Evolutionary conservation across 37 sponge, comb jelly and placozoan species (phyloP).

Genomic region (Chondrilla cf. caribensis): DNA sequence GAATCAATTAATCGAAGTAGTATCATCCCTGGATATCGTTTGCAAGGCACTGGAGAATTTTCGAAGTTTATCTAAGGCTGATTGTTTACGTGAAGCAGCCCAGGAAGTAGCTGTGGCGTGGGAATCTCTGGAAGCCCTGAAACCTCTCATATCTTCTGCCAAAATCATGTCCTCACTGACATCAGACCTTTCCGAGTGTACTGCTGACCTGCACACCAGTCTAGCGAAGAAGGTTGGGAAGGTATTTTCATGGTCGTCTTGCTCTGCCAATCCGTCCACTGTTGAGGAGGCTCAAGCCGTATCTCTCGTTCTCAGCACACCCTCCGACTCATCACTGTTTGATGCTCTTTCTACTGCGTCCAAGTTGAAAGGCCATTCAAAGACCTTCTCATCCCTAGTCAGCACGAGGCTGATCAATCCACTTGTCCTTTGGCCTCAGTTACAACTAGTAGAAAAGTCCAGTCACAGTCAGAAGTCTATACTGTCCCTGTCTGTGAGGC

Average conservation of each 20-base stretch:
- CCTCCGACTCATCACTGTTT: background rate
- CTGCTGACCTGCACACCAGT: background rate
- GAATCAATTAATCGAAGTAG: background rate
- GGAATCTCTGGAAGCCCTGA: background rate
- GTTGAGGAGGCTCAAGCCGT: background rate
- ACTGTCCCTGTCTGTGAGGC: background rate
- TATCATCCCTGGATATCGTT: background rate
- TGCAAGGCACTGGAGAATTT: background rate
- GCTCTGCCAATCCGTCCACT: background rate
- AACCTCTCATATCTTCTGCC: background rate
- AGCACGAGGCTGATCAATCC: background rate
- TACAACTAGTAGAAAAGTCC: background rate
- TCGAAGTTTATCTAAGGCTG: background rate
- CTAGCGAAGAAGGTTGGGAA: background rate
- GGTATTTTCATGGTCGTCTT: background rate
- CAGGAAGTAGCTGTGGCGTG: background rate
- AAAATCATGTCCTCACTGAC: background rate
- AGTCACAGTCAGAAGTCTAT: background rate
- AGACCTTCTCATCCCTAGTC: background rate
- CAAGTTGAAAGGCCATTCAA: background rate
- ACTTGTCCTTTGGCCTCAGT: background rate
- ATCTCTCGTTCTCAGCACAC: background rate
- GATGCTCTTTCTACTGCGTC: background rate
- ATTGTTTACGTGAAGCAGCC: background rate
- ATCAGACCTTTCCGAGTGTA: background rate